phyloP scores from a whole-genome alignment of 2,113 vertebrate genomes.

The Nycticorax nycticorax region DNA sequence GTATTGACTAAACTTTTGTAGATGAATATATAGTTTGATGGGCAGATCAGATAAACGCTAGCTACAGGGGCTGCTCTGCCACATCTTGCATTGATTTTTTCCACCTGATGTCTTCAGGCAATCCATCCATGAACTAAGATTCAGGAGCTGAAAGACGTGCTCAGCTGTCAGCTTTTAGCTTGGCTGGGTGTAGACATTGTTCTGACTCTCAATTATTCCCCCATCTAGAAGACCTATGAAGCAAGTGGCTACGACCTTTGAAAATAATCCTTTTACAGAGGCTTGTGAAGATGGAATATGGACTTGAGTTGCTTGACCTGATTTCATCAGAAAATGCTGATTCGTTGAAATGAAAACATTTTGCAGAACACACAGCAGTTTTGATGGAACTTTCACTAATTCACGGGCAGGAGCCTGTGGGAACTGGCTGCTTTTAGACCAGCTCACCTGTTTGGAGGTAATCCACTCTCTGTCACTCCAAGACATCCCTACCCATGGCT shows the following conservation, averaged over 20 bases:
- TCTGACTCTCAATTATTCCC: background rate
- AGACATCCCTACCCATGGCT: background rate
- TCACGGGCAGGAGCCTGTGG: background rate
- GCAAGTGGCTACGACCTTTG: background rate
- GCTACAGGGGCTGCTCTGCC: background rate
- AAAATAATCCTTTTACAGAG: background rate
- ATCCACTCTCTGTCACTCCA: background rate
- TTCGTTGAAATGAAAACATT: background rate
- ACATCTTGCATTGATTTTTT: background rate
- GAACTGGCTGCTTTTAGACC: background rate
- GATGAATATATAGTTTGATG: background rate
- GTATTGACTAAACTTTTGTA: background rate
- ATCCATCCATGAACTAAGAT: background rate
- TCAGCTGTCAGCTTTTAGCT: background rate
- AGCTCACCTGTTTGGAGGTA: background rate
- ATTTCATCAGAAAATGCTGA: background rate
- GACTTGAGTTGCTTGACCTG: background rate
- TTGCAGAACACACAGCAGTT: background rate
- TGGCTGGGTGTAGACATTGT: fast-evolving
- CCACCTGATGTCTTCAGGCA: background rate
- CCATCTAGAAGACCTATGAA: background rate
- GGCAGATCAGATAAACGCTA: background rate
- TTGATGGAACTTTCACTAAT: background rate
- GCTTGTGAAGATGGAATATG: background rate
- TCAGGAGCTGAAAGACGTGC: background rate